Evolutionary conservation across 64 coral and sea anemone genomes (phyloP).

Genomic region (Dendrophyllia cribrosa): DNA sequence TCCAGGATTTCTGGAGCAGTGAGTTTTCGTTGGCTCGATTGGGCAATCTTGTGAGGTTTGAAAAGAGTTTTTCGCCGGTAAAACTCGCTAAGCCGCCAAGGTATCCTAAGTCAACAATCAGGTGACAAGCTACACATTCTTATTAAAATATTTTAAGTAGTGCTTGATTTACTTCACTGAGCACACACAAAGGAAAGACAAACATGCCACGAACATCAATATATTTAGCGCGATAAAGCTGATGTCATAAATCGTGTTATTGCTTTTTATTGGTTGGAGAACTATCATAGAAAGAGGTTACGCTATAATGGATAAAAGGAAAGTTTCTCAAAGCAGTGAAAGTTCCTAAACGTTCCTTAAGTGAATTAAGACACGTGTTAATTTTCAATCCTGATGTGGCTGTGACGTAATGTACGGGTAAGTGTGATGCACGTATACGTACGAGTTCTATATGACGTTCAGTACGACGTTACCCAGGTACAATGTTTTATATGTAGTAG

Average conservation of each 20-base stretch:
- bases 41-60: neutral
- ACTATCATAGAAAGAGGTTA: neutral
- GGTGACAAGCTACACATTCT: neutral
- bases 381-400: no score
- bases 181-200: neutral
- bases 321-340: neutral
- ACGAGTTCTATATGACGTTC: no score
- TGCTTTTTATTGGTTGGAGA: neutral
- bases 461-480: no score
- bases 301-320: no score
- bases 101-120: neutral
- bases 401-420: no score
- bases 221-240: neutral
- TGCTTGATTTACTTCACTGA: conserved; percentile 42
- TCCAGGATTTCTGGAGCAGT: no score
- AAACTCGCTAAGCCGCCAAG: neutral
- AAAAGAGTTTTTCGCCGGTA: neutral
- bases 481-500: no score
- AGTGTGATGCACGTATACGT: no score
- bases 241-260: neutral
- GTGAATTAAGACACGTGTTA: no score
- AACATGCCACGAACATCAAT: conserved; percentile 18
- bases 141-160: conserved; percentile 16
- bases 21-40: no score
- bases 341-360: neutral